phyloP scores from a whole-genome alignment of 2,797 vertebrate species.

The Gobionotothen gibberifrons region DNA sequence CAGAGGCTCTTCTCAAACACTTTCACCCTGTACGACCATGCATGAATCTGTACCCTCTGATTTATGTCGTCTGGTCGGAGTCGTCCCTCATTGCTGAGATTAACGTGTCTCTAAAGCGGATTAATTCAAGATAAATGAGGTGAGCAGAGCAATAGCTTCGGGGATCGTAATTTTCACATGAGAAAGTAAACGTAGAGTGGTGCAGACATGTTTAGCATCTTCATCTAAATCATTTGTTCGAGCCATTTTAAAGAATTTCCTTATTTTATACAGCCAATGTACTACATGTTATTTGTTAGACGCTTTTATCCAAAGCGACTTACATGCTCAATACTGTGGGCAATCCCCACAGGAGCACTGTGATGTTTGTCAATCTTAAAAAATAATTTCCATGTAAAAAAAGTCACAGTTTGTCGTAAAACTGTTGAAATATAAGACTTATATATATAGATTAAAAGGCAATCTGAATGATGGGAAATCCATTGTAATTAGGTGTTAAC shows the following conservation, averaged over 20 bases:
- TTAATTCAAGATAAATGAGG: conserved; percentile 45
- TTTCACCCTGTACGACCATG: conserved; percentile 11
- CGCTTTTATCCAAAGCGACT: no score
- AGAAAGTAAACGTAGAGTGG: neutral
- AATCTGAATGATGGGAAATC: neutral
- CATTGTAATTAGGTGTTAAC: neutral
- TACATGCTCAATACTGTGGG: no score
- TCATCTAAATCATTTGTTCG: neutral
- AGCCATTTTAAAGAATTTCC: neutral
- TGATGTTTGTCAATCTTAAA: no score
- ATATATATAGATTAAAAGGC: neutral
- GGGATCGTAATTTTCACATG: conserved; percentile 1
- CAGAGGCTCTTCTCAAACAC: conserved; percentile 32
- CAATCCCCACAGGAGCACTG: no score
- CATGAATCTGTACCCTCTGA: conserved; percentile 53
- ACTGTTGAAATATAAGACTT: no score
- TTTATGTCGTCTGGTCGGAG: conserved; percentile 54
- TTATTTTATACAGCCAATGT: neutral
- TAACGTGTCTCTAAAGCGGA: conserved; percentile 49
- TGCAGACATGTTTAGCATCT: neutral
- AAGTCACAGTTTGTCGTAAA: no score
- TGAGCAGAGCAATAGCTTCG: conserved; percentile 27
- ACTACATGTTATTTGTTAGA: no score
- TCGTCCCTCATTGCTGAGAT: conserved; percentile 40
- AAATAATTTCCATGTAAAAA: no score